Conservation (phyloP, 2,797 vertebrate genomes). For the Smutsia gigantea region DNA sequence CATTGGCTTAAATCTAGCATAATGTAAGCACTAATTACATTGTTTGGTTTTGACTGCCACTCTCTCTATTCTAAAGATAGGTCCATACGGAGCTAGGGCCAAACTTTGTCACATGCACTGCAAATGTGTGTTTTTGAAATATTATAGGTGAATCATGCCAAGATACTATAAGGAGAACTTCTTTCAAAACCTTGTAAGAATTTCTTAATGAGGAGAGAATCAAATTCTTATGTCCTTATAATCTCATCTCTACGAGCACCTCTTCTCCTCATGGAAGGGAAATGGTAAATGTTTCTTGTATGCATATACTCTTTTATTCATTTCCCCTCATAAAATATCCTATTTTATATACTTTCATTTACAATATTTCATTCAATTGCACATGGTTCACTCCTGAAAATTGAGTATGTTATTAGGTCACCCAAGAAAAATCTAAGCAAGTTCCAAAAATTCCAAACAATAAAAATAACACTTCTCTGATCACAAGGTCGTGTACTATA, state of each 20-base stretch:
- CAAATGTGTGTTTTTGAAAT: background rate
- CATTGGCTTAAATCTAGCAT: background rate
- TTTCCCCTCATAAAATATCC: background rate
- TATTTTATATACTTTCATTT: background rate
- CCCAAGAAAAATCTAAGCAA: background rate
- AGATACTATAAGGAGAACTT: background rate
- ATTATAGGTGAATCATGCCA: background rate
- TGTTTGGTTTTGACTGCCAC: background rate
- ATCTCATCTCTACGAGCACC: background rate
- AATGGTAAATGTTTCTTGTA: background rate
- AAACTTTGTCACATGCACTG: background rate
- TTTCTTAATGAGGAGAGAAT: background rate
- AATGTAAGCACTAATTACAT: background rate
- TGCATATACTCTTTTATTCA: background rate
- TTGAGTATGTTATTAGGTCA: background rate
- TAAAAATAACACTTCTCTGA: background rate
- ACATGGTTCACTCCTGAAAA: background rate
- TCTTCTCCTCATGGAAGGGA: background rate
- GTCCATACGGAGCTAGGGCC: background rate
- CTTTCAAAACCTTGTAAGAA: background rate
- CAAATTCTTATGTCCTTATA: background rate
- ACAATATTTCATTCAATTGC: background rate
- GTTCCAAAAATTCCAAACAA: background rate
- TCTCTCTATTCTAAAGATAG: background rate
- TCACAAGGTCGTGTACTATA: background rate